phyloP scores from a whole-genome alignment of 2,797 vertebrate species.

The Xenopus petersii region DNA sequence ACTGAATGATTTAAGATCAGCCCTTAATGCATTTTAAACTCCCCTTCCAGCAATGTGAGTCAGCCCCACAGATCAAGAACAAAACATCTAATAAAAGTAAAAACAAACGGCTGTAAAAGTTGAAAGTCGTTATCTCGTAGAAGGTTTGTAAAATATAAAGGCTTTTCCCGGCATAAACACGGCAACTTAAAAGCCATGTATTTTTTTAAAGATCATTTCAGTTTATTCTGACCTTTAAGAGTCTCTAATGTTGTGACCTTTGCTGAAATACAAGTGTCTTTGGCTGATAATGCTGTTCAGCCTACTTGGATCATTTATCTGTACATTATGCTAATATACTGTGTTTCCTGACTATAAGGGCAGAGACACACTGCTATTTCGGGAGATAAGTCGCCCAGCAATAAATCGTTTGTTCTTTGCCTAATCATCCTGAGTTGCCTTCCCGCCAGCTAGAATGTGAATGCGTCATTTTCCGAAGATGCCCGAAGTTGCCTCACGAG shows the following conservation, averaged over 20 bases:
- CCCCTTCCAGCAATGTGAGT: conserved; percentile 59
- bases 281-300: conserved; percentile 48
- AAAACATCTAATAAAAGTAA: conserved; percentile 49
- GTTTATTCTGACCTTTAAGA: conserved; percentile 51
- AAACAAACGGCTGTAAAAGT: conserved; percentile 56
- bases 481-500: too few species aligned
- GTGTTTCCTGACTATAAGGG: too few species aligned
- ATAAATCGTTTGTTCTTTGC: too few species aligned
- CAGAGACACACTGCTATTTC: too few species aligned
- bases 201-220: conserved; percentile 44
- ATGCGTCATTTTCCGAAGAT: too few species aligned
- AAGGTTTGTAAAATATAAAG: conserved; percentile 49
- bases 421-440: too few species aligned
- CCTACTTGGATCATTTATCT: conserved; percentile 36
- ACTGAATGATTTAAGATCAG: conserved; percentile 51
- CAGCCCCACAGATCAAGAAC: conserved; percentile 53
- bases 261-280: conserved; percentile 49
- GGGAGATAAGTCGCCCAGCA: too few species aligned
- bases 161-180: conserved; percentile 46
- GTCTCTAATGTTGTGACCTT: conserved; percentile 49
- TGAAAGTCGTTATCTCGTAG: conserved; percentile 60
- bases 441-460: too few species aligned
- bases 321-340: too few species aligned
- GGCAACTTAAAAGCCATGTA: conserved; percentile 53
- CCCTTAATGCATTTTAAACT: conserved; percentile 55